These are phyloP conservation scores for Cerceris ruficornis DNA, from an alignment of 2,888 invertebrate genomes.

Conservation along the genomic window DNA sequence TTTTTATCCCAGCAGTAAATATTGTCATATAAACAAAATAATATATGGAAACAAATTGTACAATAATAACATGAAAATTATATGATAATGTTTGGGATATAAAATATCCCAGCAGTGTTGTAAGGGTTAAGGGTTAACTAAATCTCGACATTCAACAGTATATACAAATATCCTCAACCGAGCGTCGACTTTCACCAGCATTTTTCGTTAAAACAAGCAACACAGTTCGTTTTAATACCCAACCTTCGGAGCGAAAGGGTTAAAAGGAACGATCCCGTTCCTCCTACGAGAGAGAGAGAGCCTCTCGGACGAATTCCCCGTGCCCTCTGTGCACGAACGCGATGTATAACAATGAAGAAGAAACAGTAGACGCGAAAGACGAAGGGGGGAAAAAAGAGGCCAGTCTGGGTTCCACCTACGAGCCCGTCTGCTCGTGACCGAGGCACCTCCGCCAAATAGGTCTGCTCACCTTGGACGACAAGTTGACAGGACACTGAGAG, in stretches of 20 bases:
- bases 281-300: slow-evolving; percentile 13
- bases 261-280: slow-evolving; percentile 25
- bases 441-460: slow-evolving; percentile 71
- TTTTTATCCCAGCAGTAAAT: too few relatives aligned
- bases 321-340: slow-evolving; percentile 24
- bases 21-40: too few relatives aligned
- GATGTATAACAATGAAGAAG: slow-evolving; percentile 49
- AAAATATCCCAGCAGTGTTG: too few relatives aligned
- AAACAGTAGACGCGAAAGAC: slow-evolving; percentile 44
- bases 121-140: too few relatives aligned
- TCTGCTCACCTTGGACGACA: slow-evolving; percentile 74
- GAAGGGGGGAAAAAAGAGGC: slow-evolving; percentile 37
- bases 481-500: slow-evolving; percentile 67
- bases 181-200: too few relatives aligned
- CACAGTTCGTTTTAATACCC: neutral
- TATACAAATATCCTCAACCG: too few relatives aligned
- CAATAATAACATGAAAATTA: too few relatives aligned
- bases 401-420: slow-evolving; percentile 63
- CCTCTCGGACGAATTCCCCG: slow-evolving; percentile 22
- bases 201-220: too few relatives aligned
- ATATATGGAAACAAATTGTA: too few relatives aligned
- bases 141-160: too few relatives aligned
- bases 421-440: slow-evolving; percentile 54
- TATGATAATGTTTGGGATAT: too few relatives aligned
- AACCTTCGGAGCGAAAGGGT: neutral